Evolutionary conservation across 2,888 invertebrate genomes (phyloP).

Genomic region (Hirtodrosophila alboralis): DNA sequence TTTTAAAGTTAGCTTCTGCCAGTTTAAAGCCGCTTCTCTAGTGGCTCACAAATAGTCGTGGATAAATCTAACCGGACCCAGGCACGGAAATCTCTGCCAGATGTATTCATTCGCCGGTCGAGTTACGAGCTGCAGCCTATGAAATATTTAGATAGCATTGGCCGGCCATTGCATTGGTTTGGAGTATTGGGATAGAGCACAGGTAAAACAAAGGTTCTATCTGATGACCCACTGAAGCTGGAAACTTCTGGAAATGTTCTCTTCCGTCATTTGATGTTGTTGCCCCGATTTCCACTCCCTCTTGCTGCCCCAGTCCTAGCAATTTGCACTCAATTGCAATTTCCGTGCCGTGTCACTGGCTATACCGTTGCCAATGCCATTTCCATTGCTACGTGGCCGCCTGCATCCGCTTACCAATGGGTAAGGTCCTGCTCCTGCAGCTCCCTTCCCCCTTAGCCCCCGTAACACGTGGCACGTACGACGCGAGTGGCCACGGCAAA

Average conservation of each 20-base stretch:
- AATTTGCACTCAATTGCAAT: slow-evolving; percentile 76
- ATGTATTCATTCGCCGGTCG: slow-evolving; percentile 58
- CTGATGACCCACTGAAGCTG: slow-evolving; percentile 28
- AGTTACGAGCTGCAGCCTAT: slow-evolving; percentile 55
- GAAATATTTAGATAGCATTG: slow-evolving; percentile 59
- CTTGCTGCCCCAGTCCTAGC: slow-evolving; percentile 31
- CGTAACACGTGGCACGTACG: slow-evolving; percentile 39
- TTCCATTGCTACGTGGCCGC: slow-evolving; percentile 67
- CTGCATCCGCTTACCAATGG: slow-evolving; percentile 37
- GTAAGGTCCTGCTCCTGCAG: slow-evolving; percentile 3
- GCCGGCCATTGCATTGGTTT: slow-evolving; percentile 6
- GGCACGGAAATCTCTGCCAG: slow-evolving; percentile 45
- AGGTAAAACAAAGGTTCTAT: slow-evolving; percentile 19
- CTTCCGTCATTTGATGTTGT: slow-evolving; percentile 4
- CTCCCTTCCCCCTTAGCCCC: not conserved
- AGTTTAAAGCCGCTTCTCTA: slow-evolving; percentile 32
- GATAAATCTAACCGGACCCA: slow-evolving; percentile 20
- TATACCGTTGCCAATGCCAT: slow-evolving; percentile 50
- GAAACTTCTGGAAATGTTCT: slow-evolving; percentile 12
- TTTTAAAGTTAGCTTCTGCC: slow-evolving; percentile 13
- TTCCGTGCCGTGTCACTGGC: slow-evolving; percentile 58
- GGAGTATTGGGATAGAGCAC: slow-evolving; percentile 1
- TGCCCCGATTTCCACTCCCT: not conserved
- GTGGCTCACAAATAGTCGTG: slow-evolving; percentile 25
- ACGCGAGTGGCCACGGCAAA: slow-evolving; percentile 35